These are phyloP conservation scores for Poeciliopsis retropinna DNA, from an alignment of 2,113 vertebrate genomes.

Conservation along the genomic window DNA sequence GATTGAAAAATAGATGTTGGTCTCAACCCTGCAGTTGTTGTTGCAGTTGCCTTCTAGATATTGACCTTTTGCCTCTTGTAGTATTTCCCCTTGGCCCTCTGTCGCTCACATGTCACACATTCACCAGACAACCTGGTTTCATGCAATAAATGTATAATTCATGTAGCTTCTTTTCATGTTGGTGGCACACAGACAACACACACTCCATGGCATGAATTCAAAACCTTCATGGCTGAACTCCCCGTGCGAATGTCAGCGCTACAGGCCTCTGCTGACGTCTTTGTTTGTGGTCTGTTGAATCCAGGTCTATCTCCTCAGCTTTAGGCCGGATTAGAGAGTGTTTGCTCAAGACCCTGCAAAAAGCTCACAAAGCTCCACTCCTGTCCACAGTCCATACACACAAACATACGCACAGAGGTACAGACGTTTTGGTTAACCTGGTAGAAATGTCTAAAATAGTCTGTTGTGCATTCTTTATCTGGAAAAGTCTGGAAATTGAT, in stretches of 20 bases:
- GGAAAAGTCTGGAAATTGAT: not conserved
- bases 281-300: conserved; percentile 57
- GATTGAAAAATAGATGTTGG: conserved; percentile 38
- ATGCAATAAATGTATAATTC: conserved; percentile 52
- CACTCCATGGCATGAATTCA: conserved; percentile 4
- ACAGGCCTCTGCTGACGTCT: conserved; percentile 30
- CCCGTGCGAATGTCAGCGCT: conserved; percentile 15
- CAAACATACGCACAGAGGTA: not conserved
- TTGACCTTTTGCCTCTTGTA: conserved; percentile 57
- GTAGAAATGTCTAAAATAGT: not conserved
- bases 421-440: not conserved
- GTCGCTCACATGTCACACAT: conserved; percentile 35
- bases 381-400: conserved; percentile 13
- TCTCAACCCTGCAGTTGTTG: conserved; percentile 2
- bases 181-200: conserved; percentile 25
- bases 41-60: conserved; percentile 11
- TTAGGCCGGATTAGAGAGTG: conserved; percentile 62
- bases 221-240: conserved; percentile 23
- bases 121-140: conserved; percentile 25
- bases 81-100: conserved; percentile 34
- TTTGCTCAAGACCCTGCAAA: conserved; percentile 57
- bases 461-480: not conserved
- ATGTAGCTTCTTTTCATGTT: conserved; percentile 32
- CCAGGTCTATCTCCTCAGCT: conserved; percentile 59
- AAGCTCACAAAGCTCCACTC: conserved; percentile 35